Percentiles rank a stretch among this genome's conserved stretches.
Evolutionary conservation across 2,888 invertebrate genomes (phyloP).

Genomic region (Clepsis dumicolana): DNA sequence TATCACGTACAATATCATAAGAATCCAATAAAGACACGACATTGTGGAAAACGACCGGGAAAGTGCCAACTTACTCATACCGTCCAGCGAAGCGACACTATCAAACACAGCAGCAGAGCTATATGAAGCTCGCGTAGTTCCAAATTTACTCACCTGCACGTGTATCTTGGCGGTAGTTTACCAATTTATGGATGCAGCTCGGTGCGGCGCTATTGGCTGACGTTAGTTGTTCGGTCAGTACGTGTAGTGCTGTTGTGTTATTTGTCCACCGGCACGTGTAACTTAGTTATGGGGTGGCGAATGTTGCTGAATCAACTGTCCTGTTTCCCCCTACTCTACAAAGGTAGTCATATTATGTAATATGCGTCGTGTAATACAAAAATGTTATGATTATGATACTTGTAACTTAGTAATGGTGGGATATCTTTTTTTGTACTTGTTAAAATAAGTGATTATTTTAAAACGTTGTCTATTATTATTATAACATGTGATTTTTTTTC

Average conservation of each 20-base stretch:
- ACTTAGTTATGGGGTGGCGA: slow-evolving; percentile 12
- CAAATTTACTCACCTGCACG: slow-evolving; percentile 18
- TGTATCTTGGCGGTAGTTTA: slow-evolving; percentile 18
- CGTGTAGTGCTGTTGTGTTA: slow-evolving; percentile 12
- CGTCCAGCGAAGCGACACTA: slow-evolving; percentile 2
- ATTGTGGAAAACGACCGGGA: slow-evolving; percentile 44
- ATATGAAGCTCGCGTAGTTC: slow-evolving; percentile 7
- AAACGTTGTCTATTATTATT: neutral
- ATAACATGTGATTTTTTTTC: too few species aligned
- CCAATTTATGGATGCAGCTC: slow-evolving; percentile 27
- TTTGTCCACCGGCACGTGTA: slow-evolving; percentile 11
- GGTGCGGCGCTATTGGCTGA: slow-evolving; percentile 15
- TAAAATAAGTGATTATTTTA: neutral
- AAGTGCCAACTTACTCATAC: slow-evolving; percentile 24
- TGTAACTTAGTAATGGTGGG: slow-evolving; percentile 1
- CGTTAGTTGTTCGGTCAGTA: slow-evolving; percentile 8
- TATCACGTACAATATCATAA: slow-evolving; percentile 40
- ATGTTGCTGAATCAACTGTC: slow-evolving; percentile 23
- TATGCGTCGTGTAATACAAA: slow-evolving; percentile 10
- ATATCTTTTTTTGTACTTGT: neutral
- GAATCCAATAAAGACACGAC: slow-evolving; percentile 49
- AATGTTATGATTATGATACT: slow-evolving; percentile 12
- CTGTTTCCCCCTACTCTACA: neutral
- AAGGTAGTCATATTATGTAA: slow-evolving; percentile 12
- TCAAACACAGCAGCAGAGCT: neutral